These are phyloP conservation scores for Myioborus melanocephalus DNA, from an alignment of 2,797 vertebrate genomes.

Conservation along the genomic window DNA sequence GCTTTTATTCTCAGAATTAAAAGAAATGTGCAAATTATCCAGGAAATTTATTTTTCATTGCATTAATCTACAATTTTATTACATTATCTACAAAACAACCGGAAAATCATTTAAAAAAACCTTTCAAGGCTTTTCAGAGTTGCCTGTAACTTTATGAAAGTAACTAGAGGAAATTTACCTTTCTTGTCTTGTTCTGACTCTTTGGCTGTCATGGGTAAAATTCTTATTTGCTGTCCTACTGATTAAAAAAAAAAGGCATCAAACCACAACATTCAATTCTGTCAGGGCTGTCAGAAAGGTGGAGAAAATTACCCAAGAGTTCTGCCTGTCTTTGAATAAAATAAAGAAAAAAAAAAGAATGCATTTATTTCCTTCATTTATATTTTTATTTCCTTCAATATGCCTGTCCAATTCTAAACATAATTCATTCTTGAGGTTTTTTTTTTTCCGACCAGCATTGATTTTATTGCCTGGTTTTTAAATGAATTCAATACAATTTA, in stretches of 20 bases:
- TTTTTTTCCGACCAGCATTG: not conserved
- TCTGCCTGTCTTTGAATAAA: constrained; percentile 25
- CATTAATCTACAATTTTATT: not conserved
- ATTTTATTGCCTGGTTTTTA: not conserved
- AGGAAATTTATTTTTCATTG: not conserved
- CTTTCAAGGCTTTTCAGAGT: not conserved
- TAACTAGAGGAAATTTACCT: constrained; percentile 28
- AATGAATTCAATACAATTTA: not conserved
- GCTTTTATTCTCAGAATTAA: not conserved
- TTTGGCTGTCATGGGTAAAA: constrained; percentile 16
- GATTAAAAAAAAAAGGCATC: constrained; percentile 31
- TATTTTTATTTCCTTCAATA: not conserved
- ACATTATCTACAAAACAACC: not conserved
- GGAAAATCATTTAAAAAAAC: not conserved
- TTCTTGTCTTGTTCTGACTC: constrained; percentile 27
- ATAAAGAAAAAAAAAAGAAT: not conserved
- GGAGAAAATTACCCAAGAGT: constrained; percentile 35
- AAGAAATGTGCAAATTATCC: not conserved
- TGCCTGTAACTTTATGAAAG: not conserved
- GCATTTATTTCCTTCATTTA: not conserved
- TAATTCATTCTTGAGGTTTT: not conserved
- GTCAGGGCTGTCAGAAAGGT: constrained; percentile 52
- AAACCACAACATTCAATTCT: constrained; percentile 37
- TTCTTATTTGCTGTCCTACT: constrained; percentile 12
- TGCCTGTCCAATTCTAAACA: not conserved